Conservation (phyloP, 2,888 invertebrate genomes). For the Melanotus villosus region DNA sequence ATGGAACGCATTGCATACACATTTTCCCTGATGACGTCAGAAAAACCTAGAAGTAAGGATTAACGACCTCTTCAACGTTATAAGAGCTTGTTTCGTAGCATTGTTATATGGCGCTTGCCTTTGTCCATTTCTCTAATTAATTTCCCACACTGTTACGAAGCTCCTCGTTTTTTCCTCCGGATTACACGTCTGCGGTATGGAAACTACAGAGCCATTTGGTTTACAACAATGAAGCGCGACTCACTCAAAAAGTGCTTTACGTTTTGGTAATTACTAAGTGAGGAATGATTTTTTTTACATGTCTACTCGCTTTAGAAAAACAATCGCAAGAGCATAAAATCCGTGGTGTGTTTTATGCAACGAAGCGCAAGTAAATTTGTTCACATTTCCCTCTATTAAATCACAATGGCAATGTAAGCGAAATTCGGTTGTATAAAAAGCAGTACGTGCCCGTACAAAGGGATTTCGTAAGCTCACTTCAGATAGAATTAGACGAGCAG, state of each 20-base stretch:
- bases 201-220: not conserved
- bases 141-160: constrained; percentile 9
- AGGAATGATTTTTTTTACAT: not conserved
- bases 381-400: constrained; percentile 13
- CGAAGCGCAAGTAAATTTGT: constrained; percentile 1
- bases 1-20: not conserved
- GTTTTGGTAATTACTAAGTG: not conserved
- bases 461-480: constrained; percentile 40
- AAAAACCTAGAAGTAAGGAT: constrained; percentile 7
- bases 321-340: not conserved
- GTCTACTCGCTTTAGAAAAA: not conserved
- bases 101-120: constrained; percentile 19
- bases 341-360: not conserved
- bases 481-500: constrained; percentile 39
- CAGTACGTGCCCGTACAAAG: constrained; percentile 46
- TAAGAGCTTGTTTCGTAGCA: constrained; percentile 5
- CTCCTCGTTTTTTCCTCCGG: not conserved
- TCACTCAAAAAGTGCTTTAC: not conserved
- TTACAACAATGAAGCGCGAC: not conserved
- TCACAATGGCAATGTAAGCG: constrained; percentile 31
- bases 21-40: not conserved
- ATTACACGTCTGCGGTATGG: not conserved
- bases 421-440: constrained; percentile 41
- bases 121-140: constrained; percentile 33
- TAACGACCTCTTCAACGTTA: constrained; percentile 16